These are phyloP conservation scores for Carassius auratus DNA, from an alignment of 2,113 vertebrate species.

Conservation along the genomic window DNA sequence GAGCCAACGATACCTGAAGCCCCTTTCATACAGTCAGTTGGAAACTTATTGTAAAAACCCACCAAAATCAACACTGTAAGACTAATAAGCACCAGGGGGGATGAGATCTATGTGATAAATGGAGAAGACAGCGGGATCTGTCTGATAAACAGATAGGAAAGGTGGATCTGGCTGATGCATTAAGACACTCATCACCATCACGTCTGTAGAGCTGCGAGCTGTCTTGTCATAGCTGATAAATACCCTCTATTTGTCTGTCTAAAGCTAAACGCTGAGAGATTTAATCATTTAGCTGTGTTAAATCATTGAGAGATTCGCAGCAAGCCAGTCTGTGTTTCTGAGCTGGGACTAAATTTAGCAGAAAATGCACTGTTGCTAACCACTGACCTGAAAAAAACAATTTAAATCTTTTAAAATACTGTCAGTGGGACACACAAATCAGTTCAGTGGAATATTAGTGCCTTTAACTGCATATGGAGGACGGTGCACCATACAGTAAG, in stretches of 20 bases:
- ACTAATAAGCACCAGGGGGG: conserved; percentile 19
- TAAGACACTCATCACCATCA: conserved; percentile 33
- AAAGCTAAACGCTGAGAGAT: conserved; percentile 19
- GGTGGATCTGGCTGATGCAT: conserved; percentile 24
- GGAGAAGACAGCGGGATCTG: neutral
- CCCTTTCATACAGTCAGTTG: conserved; percentile 11
- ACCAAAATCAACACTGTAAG: conserved; percentile 28
- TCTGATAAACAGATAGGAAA: conserved; percentile 40
- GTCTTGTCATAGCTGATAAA: conserved; percentile 39
- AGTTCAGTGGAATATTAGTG: neutral
- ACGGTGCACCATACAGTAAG: neutral
- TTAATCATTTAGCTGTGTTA: conserved; percentile 20
- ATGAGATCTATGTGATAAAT: conserved; percentile 35
- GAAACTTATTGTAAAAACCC: conserved; percentile 2
- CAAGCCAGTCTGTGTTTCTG: neutral
- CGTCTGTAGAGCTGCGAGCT: conserved; percentile 24
- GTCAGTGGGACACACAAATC: conserved; percentile 4
- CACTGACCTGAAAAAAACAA: neutral
- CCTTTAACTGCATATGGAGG: neutral
- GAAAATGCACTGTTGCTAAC: neutral
- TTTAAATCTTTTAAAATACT: conserved; percentile 8
- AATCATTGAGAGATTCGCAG: conserved; percentile 10
- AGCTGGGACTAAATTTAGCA: conserved; percentile 1
- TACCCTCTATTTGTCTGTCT: conserved; percentile 33
- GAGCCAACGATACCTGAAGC: conserved; percentile 47